A percentile compares a stretch with the other conserved stretches of the same genome.
phyloP scores from a whole-genome alignment of 2,888 invertebrate genomes.

The Harpagoxenus sublaevis region DNA sequence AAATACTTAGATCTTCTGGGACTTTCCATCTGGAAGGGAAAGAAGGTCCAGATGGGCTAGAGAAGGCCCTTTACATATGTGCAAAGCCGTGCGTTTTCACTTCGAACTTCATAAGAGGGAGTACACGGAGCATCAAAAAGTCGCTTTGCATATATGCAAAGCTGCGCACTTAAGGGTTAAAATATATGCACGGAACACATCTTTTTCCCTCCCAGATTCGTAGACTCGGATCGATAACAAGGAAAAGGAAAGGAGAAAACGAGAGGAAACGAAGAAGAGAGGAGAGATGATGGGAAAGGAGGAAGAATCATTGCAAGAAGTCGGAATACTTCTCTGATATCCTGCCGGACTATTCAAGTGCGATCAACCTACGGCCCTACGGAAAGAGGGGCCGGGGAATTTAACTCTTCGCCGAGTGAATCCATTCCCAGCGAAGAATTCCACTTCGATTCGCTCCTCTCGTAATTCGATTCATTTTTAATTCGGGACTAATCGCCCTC shows the following conservation, averaged over 20 bases:
- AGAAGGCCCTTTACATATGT: too few relatives aligned
- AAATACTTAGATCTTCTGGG: too few relatives aligned
- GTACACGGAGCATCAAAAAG: too few relatives aligned
- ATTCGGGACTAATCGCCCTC: constrained; percentile 33
- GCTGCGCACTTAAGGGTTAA: constrained; percentile 39
- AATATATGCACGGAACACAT: constrained; percentile 43
- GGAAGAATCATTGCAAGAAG: constrained; percentile 70
- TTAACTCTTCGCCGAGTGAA: constrained; percentile 58
- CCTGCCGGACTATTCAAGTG: constrained; percentile 62
- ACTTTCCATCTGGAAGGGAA: too few relatives aligned
- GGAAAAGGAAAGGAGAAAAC: constrained; percentile 11
- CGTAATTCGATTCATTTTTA: constrained; percentile 54
- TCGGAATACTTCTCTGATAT: constrained; percentile 70
- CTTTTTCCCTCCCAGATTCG: constrained; percentile 45
- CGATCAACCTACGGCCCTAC: constrained; percentile 58
- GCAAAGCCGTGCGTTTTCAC: too few relatives aligned
- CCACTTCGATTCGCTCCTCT: constrained; percentile 31
- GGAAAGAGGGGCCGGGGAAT: constrained; percentile 47
- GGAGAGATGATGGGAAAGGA: not conserved
- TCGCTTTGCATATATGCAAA: too few relatives aligned
- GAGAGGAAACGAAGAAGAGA: not conserved
- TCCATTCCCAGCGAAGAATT: constrained; percentile 40
- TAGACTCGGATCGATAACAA: constrained; percentile 65
- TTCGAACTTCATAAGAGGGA: too few relatives aligned
- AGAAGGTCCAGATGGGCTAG: too few relatives aligned